These are phyloP conservation scores for Rhipidura dahli DNA, from an alignment of 2,113 vertebrate species.

Conservation along the genomic window DNA sequence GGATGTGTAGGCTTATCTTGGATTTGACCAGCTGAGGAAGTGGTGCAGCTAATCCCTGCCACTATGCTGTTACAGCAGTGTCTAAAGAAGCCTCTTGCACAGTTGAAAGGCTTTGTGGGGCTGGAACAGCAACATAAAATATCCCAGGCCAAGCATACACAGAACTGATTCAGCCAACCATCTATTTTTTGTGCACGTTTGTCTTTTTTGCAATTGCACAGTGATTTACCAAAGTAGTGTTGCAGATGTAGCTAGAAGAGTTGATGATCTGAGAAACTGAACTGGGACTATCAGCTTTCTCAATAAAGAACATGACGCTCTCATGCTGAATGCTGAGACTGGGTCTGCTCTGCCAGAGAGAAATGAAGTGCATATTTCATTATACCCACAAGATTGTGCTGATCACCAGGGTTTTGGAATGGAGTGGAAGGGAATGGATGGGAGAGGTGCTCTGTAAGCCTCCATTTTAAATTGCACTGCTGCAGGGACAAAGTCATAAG, in stretches of 20 bases:
- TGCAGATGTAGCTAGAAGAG: background rate
- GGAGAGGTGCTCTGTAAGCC: background rate
- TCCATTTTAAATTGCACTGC: background rate
- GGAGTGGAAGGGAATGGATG: background rate
- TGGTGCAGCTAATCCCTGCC: background rate
- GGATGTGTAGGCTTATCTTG: background rate
- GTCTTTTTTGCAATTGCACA: background rate
- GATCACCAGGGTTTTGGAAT: background rate
- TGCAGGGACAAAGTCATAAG: background rate
- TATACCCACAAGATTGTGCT: background rate
- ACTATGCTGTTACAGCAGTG: background rate
- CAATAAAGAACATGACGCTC: background rate
- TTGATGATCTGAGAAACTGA: background rate
- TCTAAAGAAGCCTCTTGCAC: background rate
- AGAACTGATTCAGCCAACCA: background rate
- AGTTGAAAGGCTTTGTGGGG: background rate
- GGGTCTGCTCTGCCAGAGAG: background rate
- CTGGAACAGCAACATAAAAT: background rate
- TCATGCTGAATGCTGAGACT: background rate
- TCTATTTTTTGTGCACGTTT: accelerated
- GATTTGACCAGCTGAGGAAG: background rate
- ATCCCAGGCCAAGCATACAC: background rate
- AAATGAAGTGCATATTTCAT: background rate
- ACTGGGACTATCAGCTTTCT: background rate
- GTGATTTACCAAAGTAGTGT: background rate